Percentiles rank a stretch among this genome's conserved stretches.
phyloP scores from a whole-genome alignment of 2,113 vertebrate genomes.

The Antechinus flavipes region DNA sequence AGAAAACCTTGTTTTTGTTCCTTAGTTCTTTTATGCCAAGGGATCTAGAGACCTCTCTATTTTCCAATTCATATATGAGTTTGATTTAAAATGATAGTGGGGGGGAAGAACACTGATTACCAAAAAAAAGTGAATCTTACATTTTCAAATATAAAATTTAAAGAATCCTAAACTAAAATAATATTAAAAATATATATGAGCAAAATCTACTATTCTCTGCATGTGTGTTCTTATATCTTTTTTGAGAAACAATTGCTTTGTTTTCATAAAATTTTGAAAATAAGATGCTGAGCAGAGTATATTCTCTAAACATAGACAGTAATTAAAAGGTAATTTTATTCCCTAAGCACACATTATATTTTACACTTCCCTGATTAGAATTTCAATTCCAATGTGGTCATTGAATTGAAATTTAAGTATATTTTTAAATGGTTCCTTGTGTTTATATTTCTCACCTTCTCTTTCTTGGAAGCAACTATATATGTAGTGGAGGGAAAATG shows the following conservation, averaged over 20 bases:
- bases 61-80: neutral
- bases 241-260: constrained; percentile 25
- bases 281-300: constrained; percentile 31
- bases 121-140: neutral
- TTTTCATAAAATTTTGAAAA: constrained; percentile 48
- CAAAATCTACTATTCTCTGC: neutral
- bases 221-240: neutral
- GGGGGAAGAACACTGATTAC: neutral
- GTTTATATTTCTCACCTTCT: constrained; percentile 58
- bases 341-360: constrained; percentile 52
- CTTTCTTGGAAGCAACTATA: constrained; percentile 49
- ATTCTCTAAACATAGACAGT: constrained; percentile 49
- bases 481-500: constrained; percentile 28
- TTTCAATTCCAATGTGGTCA: constrained; percentile 58
- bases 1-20: neutral
- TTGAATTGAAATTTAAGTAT: constrained; percentile 59
- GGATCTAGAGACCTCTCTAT: neutral
- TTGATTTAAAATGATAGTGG: neutral
- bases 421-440: constrained; percentile 65
- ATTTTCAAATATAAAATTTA: neutral
- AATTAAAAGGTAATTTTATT: constrained; percentile 72
- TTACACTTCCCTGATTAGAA: constrained; percentile 60
- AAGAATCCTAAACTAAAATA: neutral
- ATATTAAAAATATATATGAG: neutral
- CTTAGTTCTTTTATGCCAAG: neutral